phyloP scores from a whole-genome alignment of 1,140 invertebrate species.

The Batillaria attramentaria region DNA sequence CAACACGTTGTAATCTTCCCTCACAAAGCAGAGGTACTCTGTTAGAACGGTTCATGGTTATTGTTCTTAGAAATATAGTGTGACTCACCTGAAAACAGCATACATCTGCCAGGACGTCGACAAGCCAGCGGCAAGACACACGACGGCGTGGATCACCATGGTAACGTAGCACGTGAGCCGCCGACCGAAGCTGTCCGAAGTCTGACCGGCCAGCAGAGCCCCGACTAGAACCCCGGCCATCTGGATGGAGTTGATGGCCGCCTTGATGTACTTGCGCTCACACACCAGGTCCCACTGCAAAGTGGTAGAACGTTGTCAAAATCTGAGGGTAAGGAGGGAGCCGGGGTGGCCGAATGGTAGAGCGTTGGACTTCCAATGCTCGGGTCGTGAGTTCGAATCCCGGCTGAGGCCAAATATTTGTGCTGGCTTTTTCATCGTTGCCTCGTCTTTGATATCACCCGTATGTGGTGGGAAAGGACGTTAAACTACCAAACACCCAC shows the following conservation, averaged over 20 bases:
- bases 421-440: too few species aligned
- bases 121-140: slow-evolving; percentile 41
- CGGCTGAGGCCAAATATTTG: too few species aligned
- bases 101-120: slow-evolving; percentile 48
- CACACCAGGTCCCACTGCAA: slow-evolving; percentile 55
- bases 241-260: slow-evolving; percentile 47
- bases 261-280: slow-evolving; percentile 43
- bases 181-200: slow-evolving; percentile 43
- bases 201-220: slow-evolving; percentile 40
- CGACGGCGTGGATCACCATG: slow-evolving; percentile 27
- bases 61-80: too few species aligned
- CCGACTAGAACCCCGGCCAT: slow-evolving; percentile 50
- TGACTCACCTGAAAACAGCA: slow-evolving; percentile 37
- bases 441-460: too few species aligned
- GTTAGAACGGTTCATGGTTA: too few species aligned
- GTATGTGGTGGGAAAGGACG: too few species aligned
- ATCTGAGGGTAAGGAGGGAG: neutral
- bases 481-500: too few species aligned
- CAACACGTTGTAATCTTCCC: too few species aligned
- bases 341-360: too few species aligned
- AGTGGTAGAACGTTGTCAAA: neutral
- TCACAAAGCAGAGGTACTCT: too few species aligned
- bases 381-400: too few species aligned
- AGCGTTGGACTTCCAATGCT: too few species aligned
- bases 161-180: slow-evolving; percentile 44